These are phyloP conservation scores for Glaucidium brasilianum DNA, from an alignment of 2,113 vertebrate genomes.

Conservation along the genomic window DNA sequence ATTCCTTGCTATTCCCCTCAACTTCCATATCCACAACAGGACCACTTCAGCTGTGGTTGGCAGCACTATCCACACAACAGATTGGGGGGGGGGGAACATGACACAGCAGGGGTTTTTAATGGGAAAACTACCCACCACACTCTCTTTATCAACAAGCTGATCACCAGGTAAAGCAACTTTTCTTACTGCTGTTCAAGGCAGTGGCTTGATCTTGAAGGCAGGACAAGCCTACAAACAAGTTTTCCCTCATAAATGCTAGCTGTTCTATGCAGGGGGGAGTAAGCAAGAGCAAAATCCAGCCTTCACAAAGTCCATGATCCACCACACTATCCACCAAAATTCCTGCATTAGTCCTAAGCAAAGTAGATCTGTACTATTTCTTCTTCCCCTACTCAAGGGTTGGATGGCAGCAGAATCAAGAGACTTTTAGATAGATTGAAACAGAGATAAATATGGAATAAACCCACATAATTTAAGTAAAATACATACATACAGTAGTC, in stretches of 20 bases:
- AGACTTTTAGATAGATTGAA: not conserved
- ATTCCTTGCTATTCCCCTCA: not conserved
- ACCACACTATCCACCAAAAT: fast-evolving
- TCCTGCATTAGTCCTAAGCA: too few species aligned
- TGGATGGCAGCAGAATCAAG: not conserved
- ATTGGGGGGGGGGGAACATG: too few species aligned
- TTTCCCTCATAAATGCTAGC: not conserved
- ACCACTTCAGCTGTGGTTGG: fast-evolving
- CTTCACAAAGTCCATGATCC: fast-evolving
- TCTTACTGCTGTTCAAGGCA: not conserved
- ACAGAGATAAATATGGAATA: too few species aligned
- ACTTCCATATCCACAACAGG: not conserved
- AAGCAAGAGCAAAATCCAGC: not conserved
- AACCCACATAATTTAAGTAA: too few species aligned
- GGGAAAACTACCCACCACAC: not conserved
- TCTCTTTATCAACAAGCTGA: not conserved
- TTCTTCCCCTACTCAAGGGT: not conserved
- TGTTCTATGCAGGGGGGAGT: not conserved
- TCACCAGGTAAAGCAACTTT: not conserved
- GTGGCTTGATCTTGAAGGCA: not conserved
- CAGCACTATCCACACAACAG: not conserved
- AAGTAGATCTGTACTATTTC: not conserved
- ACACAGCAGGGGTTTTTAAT: too few species aligned
- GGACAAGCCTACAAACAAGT: fast-evolving
- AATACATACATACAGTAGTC: not conserved